phyloP scores from a whole-genome alignment of 2,888 invertebrate genomes.

The Lamellibrachia satsuma region DNA sequence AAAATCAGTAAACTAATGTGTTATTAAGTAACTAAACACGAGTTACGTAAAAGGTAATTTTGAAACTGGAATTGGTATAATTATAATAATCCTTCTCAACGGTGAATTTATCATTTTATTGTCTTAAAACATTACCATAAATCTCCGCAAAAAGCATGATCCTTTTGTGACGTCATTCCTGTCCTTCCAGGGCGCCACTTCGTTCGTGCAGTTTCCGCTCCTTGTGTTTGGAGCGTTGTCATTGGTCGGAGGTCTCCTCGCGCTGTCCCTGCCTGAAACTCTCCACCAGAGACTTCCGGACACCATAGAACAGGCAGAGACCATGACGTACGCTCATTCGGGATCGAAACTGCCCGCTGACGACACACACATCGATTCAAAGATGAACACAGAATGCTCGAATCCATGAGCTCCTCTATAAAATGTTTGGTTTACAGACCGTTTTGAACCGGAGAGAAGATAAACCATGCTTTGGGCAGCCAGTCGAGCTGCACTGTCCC shows the following conservation, averaged over 20 bases:
- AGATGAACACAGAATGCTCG: background rate
- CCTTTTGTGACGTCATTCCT: background rate
- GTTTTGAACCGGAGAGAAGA: too few relatives aligned
- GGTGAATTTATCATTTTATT: too few relatives aligned
- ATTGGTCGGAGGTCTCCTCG: slow-evolving; percentile 46
- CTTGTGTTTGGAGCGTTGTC: slow-evolving; percentile 51
- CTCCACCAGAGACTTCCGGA: slow-evolving; percentile 52
- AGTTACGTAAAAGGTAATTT: background rate
- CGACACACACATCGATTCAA: background rate
- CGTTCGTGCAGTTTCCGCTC: slow-evolving; percentile 29
- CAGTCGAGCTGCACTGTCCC: too few relatives aligned
- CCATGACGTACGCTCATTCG: background rate
- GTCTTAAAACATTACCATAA: too few relatives aligned
- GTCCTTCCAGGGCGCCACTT: slow-evolving; percentile 34
- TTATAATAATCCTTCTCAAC: background rate
- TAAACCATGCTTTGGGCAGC: too few relatives aligned
- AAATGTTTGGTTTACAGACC: too few relatives aligned
- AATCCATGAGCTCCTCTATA: background rate
- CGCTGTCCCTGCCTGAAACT: slow-evolving; percentile 53
- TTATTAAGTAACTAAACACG: background rate
- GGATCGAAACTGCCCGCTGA: background rate
- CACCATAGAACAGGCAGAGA: slow-evolving; percentile 50
- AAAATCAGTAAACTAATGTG: background rate
- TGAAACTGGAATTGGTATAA: background rate
- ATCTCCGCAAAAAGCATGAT: background rate